Evolutionary conservation across 2,888 invertebrate genomes (phyloP).

Genomic region (Caradrina kadenii): DNA sequence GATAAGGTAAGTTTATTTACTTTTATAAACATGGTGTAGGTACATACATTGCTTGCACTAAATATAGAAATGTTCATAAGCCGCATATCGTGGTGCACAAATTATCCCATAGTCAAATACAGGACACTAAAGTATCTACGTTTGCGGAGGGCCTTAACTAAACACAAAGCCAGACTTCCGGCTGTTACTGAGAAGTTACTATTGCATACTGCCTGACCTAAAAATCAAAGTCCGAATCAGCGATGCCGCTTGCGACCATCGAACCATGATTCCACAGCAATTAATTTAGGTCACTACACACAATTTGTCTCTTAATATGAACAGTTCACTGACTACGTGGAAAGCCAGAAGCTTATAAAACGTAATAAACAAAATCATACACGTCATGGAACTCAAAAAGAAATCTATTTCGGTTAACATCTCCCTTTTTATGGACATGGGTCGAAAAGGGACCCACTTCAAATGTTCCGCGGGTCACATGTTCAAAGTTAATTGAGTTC

Average conservation of each 20-base stretch:
- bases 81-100: no score
- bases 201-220: neutral
- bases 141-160: no score
- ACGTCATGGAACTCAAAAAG: conserved; percentile 33
- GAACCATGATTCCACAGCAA: neutral
- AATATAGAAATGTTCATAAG: no score
- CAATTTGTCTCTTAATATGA: neutral
- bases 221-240: neutral
- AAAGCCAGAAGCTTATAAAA: conserved; percentile 15
- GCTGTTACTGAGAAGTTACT: no score
- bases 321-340: conserved; percentile 6
- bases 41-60: no score
- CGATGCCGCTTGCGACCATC: neutral
- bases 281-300: conserved; percentile 8
- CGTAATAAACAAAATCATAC: conserved; percentile 41
- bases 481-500: conserved; percentile 59
- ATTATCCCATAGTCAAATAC: no score
- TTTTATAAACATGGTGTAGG: no score
- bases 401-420: conserved; percentile 44
- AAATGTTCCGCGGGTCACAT: conserved; percentile 22
- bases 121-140: no score
- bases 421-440: conserved; percentile 41
- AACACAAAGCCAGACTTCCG: neutral
- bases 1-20: no score
- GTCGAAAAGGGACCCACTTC: conserved; percentile 39